These are phyloP conservation scores for Leptinotarsa haldemani DNA, from an alignment of 2,888 invertebrate species.

Conservation along the genomic window DNA sequence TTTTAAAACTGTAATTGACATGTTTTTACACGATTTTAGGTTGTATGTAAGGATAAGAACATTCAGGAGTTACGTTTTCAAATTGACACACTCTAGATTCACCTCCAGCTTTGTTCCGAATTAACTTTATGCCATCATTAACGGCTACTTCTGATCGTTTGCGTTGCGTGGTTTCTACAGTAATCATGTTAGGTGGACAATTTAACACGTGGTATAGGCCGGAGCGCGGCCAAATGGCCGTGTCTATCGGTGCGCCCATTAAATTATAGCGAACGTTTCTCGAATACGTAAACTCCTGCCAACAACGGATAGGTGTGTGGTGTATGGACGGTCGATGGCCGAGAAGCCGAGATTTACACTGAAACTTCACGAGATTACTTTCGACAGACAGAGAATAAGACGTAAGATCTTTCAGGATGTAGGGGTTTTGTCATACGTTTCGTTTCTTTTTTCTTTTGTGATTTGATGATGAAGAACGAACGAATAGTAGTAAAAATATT, in stretches of 20 bases:
- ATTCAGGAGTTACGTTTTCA: no score
- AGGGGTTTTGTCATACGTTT: background rate
- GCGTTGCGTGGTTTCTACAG: conserved; percentile 6
- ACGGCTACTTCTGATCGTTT: background rate
- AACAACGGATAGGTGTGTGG: conserved; percentile 1
- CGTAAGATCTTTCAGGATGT: conserved; percentile 3
- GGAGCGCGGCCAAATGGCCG: conserved; percentile 3
- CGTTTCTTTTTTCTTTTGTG: background rate
- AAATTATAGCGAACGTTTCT: conserved; percentile 52
- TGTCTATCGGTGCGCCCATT: conserved; percentile 41
- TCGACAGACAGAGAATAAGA: conserved; percentile 8
- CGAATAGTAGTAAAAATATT: background rate
- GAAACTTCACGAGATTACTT: conserved; percentile 15
- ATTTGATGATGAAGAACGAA: background rate
- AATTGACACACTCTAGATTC: background rate
- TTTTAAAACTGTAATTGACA: no score
- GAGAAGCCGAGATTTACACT: background rate
- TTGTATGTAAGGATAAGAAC: no score
- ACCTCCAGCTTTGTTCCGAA: background rate
- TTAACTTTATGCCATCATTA: background rate
- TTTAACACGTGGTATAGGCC: conserved; percentile 12
- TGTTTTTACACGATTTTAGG: no score
- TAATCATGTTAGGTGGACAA: conserved; percentile 13
- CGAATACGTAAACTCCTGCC: conserved; percentile 38
- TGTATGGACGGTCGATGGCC: background rate